Evolutionary conservation across 2,797 vertebrate genomes (phyloP).

Genomic region (Scolopax rusticola): DNA sequence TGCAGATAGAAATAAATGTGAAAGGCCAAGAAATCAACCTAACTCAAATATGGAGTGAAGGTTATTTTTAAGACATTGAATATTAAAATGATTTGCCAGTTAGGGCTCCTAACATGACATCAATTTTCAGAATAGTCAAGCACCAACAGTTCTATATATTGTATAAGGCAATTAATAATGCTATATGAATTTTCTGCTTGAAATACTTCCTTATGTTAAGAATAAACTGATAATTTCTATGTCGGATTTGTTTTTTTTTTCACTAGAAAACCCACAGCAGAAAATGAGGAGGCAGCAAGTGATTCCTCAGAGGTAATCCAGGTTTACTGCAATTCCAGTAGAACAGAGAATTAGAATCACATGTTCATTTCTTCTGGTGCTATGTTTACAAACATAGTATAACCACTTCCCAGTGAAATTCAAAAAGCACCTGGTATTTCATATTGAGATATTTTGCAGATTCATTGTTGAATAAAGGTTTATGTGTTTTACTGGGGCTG

Average conservation of each 20-base stretch:
- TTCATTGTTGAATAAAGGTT: not conserved
- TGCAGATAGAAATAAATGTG: not conserved
- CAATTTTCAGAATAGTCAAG: not conserved
- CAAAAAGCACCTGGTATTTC: not conserved
- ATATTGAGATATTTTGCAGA: not conserved
- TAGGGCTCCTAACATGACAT: not conserved
- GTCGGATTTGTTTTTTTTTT: not conserved
- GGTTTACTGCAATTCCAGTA: not conserved
- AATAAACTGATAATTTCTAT: not conserved
- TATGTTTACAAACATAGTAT: not conserved
- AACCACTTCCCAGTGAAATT: not conserved
- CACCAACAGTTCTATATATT: not conserved
- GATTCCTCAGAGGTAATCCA: constrained; percentile 72
- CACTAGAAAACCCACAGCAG: constrained; percentile 43
- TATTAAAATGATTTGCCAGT: not conserved
- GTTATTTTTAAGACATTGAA: not conserved
- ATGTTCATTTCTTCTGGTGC: not conserved
- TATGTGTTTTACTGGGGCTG: not conserved
- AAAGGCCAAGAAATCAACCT: not conserved
- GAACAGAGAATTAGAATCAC: not conserved
- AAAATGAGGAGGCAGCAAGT: constrained; percentile 25
- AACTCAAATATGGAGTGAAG: not conserved
- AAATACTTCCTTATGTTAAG: not conserved
- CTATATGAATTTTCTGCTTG: not conserved
- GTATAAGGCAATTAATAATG: not conserved